Evolutionary conservation across 2,113 vertebrate species (phyloP).

Genomic region (Oryzias woworae): DNA sequence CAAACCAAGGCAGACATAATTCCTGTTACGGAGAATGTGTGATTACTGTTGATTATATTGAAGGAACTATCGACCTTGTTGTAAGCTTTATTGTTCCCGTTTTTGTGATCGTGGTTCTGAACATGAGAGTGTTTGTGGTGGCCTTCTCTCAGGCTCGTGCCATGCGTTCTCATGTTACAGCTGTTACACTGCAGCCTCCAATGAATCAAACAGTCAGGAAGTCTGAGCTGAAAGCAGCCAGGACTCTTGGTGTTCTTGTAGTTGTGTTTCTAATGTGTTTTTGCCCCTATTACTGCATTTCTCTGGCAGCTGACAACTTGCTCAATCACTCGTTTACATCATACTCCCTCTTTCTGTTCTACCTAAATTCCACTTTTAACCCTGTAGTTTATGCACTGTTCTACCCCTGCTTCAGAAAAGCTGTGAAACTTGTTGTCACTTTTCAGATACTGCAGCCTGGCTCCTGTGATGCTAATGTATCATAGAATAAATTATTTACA

Average conservation of each 20-base stretch:
- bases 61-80: background rate
- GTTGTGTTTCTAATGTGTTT: constrained; percentile 19
- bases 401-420: constrained; percentile 19
- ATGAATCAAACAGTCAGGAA: background rate
- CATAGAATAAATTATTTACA: too few relatives aligned
- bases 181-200: constrained; percentile 3
- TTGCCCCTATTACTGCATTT: constrained; percentile 1
- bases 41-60: background rate
- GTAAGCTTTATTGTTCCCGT: constrained; percentile 3
- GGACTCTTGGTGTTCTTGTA: constrained; percentile 31
- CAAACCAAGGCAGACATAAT: background rate
- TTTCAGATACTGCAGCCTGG: constrained; percentile 1
- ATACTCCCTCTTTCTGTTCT: background rate
- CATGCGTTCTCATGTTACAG: constrained; percentile 11
- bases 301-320: background rate
- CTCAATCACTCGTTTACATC: background rate
- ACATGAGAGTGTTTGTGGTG: constrained; percentile 9
- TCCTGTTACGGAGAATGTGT: constrained; percentile 27
- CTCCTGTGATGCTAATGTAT: background rate
- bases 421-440: background rate
- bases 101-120: constrained; percentile 1
- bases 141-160: constrained; percentile 7
- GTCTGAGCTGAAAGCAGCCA: constrained; percentile 44
- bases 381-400: constrained; percentile 4
- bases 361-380: constrained; percentile 1